Percentiles rank a stretch among this genome's conserved stretches.
Conservation (phyloP, 2,888 invertebrate species). For the Plusia festucae region DNA sequence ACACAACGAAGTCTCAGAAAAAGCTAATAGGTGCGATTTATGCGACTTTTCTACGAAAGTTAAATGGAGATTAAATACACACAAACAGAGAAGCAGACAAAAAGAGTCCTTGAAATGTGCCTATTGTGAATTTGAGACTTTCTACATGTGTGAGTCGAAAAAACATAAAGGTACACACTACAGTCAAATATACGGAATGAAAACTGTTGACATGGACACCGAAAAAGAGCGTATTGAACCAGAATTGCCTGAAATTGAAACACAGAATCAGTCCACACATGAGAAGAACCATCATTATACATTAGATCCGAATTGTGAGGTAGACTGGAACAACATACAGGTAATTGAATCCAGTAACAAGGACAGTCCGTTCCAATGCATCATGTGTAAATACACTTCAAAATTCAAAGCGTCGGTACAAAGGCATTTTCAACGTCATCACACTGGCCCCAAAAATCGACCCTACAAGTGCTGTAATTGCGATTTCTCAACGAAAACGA, state of each 20-base stretch:
- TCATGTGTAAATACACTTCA: slow-evolving; percentile 71
- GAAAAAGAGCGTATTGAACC: slow-evolving; percentile 8
- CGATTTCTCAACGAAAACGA: slow-evolving; percentile 79
- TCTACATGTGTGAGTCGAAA: slow-evolving; percentile 73
- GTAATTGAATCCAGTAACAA: slow-evolving; percentile 69
- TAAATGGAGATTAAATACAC: slow-evolving; percentile 74
- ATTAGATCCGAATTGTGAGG: slow-evolving; percentile 66
- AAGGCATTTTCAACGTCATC: slow-evolving; percentile 77
- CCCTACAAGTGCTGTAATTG: slow-evolving; percentile 79
- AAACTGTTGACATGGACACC: slow-evolving; percentile 12
- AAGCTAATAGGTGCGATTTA: slow-evolving; percentile 70
- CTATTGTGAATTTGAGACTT: slow-evolving; percentile 70
- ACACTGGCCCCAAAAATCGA: slow-evolving; percentile 68
- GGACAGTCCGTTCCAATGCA: slow-evolving; percentile 73
- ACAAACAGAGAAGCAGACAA: slow-evolving; percentile 71
- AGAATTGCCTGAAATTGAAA: neutral
- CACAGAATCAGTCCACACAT: slow-evolving; percentile 19
- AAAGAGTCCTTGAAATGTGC: slow-evolving; percentile 63
- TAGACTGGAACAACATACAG: slow-evolving; percentile 75
- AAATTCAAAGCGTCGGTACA: slow-evolving; percentile 79
- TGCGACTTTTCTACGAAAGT: slow-evolving; percentile 76
- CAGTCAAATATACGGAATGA: slow-evolving; percentile 36
- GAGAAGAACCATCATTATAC: slow-evolving; percentile 66
- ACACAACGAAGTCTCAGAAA: slow-evolving; percentile 72
- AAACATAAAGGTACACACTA: slow-evolving; percentile 67